These are phyloP conservation scores for Orthosia incerta DNA, from an alignment of 2,888 invertebrate genomes.

Conservation along the genomic window DNA sequence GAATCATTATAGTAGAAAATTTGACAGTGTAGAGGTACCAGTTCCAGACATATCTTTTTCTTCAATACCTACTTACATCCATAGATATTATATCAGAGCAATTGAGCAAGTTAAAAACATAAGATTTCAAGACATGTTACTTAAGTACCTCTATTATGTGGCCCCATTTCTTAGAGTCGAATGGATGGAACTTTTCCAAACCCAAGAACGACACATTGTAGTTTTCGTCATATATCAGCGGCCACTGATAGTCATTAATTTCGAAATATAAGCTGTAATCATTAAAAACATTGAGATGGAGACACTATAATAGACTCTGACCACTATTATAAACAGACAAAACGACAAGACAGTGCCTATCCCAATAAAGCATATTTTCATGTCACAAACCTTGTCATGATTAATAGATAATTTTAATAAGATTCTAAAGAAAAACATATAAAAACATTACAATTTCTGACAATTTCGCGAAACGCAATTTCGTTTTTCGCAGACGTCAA, in stretches of 20 bases:
- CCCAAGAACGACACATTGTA: slow-evolving; percentile 96
- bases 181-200: slow-evolving; percentile 96
- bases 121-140: neutral
- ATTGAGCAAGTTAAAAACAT: neutral
- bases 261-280: slow-evolving; percentile 88
- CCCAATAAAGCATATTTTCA: neutral
- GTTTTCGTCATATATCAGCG: slow-evolving; percentile 94
- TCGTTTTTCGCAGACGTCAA: slow-evolving; percentile 72
- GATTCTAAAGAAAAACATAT: slow-evolving; percentile 22
- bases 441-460: slow-evolving; percentile 33
- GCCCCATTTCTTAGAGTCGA: slow-evolving; percentile 97
- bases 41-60: too few species aligned
- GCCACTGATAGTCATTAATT: slow-evolving; percentile 92
- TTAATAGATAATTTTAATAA: slow-evolving; percentile 23
- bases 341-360: neutral
- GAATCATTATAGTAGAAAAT: neutral
- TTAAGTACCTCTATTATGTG: slow-evolving; percentile 92
- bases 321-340: neutral
- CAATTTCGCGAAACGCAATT: slow-evolving; percentile 51
- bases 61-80: neutral
- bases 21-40: neutral
- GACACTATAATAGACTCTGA: slow-evolving; percentile 1
- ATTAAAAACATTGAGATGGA: slow-evolving; percentile 24
- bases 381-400: slow-evolving; percentile 70
- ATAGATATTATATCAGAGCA: neutral